Percentiles rank a stretch among this genome's conserved stretches.
Conservation (phyloP, 2,888 invertebrate genomes). For the Diploptera punctata region DNA sequence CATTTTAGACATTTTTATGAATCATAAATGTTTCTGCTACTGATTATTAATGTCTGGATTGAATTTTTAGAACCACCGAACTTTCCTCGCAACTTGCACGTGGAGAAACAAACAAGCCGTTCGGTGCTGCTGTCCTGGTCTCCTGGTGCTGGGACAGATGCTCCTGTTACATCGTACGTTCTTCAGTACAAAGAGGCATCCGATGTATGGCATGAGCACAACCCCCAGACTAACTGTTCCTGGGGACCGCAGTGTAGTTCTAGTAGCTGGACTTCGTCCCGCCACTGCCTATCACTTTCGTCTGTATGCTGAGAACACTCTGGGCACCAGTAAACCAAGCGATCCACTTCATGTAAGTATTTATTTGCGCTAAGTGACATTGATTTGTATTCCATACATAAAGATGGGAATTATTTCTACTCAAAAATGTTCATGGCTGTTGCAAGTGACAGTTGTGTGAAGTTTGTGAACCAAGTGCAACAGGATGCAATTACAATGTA, state of each 20-base stretch:
- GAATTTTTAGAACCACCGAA: constrained; percentile 62
- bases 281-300: constrained; percentile 66
- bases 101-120: constrained; percentile 63
- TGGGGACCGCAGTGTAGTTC: constrained; percentile 61
- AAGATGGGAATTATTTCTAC: too few relatives aligned
- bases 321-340: constrained; percentile 66
- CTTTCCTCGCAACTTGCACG: constrained; percentile 63
- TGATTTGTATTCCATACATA: neutral
- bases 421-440: too few relatives aligned
- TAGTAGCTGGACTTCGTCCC: constrained; percentile 62
- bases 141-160: constrained; percentile 53
- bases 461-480: too few relatives aligned
- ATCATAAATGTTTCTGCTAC: too few relatives aligned
- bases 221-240: constrained; percentile 62
- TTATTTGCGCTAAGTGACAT: too few relatives aligned
- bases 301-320: constrained; percentile 66
- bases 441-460: too few relatives aligned
- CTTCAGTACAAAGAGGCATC: constrained; percentile 64
- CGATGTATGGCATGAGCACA: constrained; percentile 66
- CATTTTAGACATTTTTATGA: too few relatives aligned
- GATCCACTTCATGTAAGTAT: constrained; percentile 60
- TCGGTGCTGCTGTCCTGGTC: constrained; percentile 65
- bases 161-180: constrained; percentile 63
- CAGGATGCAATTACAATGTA: too few relatives aligned
- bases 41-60: too few relatives aligned